These are phyloP conservation scores for Malurus elegans DNA, from an alignment of 2,113 vertebrate genomes.

Conservation along the genomic window DNA sequence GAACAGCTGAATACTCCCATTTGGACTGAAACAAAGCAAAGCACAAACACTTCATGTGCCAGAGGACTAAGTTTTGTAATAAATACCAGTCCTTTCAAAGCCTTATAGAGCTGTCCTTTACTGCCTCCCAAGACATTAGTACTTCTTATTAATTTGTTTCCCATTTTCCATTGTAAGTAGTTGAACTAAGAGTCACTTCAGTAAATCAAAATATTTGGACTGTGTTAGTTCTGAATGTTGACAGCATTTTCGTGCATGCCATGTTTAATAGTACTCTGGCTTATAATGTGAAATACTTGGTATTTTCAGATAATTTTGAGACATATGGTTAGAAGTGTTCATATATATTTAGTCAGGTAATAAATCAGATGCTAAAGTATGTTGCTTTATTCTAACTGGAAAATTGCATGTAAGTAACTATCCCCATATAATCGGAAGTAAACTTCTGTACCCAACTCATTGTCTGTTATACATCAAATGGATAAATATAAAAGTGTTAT, in stretches of 20 bases:
- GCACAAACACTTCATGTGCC: background rate
- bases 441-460: slow-evolving; percentile 30
- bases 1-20: background rate
- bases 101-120: background rate
- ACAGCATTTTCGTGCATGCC: background rate
- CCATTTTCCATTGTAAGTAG: background rate
- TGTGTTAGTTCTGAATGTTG: background rate
- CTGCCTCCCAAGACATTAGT: background rate
- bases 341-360: slow-evolving; percentile 31
- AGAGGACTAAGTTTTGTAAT: background rate
- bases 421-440: slow-evolving; percentile 28
- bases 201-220: background rate
- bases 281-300: background rate
- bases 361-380: slow-evolving; percentile 29
- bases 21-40: background rate
- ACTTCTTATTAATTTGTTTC: background rate
- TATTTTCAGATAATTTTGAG: slow-evolving; percentile 9
- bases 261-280: background rate
- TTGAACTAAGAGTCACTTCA: background rate
- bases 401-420: background rate
- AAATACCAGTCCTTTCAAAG: background rate
- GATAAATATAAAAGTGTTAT: background rate
- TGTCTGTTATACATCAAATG: slow-evolving; percentile 2
- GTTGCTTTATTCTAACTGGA: slow-evolving; percentile 41
- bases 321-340: background rate